These are phyloP conservation scores for Peromyscus attwateri DNA, from an alignment of 2,797 vertebrate species.

Conservation along the genomic window DNA sequence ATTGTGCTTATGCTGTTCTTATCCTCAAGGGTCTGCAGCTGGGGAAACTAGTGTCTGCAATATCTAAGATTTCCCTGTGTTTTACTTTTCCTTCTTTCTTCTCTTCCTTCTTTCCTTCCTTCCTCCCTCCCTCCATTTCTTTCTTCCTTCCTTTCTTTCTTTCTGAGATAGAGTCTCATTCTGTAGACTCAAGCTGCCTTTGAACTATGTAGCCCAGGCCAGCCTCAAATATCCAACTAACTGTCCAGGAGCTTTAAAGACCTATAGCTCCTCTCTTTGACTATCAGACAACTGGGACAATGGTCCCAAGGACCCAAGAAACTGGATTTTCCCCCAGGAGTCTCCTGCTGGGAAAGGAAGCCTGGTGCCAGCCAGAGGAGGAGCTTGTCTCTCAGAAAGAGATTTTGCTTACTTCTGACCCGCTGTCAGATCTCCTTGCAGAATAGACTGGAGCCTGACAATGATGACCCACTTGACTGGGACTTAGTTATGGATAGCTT, in stretches of 20 bases:
- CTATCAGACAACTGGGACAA: not conserved
- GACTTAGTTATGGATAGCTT: not conserved
- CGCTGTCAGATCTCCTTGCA: not conserved
- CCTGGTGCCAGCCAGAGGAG: not conserved
- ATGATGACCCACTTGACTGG: not conserved
- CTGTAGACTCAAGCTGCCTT: not conserved
- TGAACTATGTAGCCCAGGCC: not conserved
- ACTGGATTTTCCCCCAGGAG: not conserved
- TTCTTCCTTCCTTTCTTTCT: too few species aligned
- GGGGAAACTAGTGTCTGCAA: slow-evolving; percentile 18
- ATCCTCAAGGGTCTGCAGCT: slow-evolving; percentile 38
- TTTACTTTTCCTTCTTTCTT: not conserved
- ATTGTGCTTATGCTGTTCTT: not conserved
- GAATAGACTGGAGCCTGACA: not conserved
- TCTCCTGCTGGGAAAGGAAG: not conserved
- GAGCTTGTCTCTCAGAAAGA: not conserved
- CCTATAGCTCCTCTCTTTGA: not conserved
- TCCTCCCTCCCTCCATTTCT: not conserved
- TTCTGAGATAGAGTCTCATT: not conserved
- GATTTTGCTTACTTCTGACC: not conserved
- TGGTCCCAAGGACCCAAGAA: not conserved
- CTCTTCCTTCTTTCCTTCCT: not conserved
- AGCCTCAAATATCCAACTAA: not conserved
- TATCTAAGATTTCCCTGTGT: slow-evolving; percentile 30
- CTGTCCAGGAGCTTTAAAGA: not conserved